Conservation (phyloP, 1,140 invertebrate genomes). For the Parapsyche elsis region DNA sequence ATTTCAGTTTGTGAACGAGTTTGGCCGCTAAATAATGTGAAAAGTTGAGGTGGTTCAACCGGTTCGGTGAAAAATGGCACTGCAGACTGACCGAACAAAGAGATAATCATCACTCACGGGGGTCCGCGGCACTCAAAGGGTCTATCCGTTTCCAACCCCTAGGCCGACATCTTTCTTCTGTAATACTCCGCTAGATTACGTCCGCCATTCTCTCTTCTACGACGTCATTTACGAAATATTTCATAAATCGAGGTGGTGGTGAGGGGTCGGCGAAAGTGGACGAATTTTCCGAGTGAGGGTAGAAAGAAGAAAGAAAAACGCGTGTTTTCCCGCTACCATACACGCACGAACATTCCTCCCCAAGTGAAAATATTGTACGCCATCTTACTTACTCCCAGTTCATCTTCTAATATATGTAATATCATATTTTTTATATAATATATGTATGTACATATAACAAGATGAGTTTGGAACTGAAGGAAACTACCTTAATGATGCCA, state of each 20-base stretch:
- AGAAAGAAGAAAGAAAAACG: too few species aligned
- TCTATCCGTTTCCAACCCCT: conserved; percentile 1
- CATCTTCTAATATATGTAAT: too few species aligned
- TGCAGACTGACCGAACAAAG: conserved; percentile 29
- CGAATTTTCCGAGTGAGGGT: neutral
- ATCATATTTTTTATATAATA: too few species aligned
- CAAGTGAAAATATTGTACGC: too few species aligned
- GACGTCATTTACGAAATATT: conserved; percentile 26
- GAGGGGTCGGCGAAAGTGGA: neutral
- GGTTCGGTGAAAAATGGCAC: conserved; percentile 6
- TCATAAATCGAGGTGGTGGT: conserved; percentile 12
- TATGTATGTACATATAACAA: too few species aligned
- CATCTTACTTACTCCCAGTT: too few species aligned
- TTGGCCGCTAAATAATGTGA: conserved; percentile 1
- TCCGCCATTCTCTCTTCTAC: neutral
- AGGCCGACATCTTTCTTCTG: conserved; percentile 24
- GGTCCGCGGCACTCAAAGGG: conserved; percentile 16
- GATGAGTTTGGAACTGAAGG: too few species aligned
- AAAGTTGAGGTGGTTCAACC: neutral
- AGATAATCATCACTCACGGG: conserved; percentile 30
- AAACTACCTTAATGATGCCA: too few species aligned
- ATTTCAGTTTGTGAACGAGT: neutral
- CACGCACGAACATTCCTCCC: too few species aligned
- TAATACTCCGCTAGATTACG: conserved; percentile 19
- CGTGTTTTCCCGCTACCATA: too few species aligned